A percentile compares a stretch with the other conserved stretches of the same genome.
Conservation (phyloP, 1,140 invertebrate species). For the Cepaea nemoralis region DNA sequence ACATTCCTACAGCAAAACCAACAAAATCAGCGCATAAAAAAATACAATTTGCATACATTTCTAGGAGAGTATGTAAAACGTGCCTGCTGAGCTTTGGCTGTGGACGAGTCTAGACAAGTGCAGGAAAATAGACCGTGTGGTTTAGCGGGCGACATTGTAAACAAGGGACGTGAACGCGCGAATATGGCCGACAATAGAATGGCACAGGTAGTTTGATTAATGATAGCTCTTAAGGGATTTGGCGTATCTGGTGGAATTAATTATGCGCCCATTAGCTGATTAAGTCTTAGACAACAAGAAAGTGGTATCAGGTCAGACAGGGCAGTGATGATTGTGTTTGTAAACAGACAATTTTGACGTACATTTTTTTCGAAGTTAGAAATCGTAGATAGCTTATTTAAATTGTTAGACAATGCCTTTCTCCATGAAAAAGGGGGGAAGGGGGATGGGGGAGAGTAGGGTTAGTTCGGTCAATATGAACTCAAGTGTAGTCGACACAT, state of each 20-base stretch:
- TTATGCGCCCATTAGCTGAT: neutral
- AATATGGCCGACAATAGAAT: neutral
- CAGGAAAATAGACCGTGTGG: neutral
- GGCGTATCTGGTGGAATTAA: neutral
- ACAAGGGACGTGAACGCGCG: neutral
- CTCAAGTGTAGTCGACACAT: too few relatives aligned
- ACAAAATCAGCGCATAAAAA: neutral
- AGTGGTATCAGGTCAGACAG: neutral
- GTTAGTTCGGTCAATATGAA: too few relatives aligned
- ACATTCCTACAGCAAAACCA: neutral
- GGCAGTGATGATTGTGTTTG: neutral
- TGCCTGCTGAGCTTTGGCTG: neutral
- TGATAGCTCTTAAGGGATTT: neutral
- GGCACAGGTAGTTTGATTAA: constrained; percentile 1
- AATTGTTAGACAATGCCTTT: too few relatives aligned
- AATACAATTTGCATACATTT: neutral
- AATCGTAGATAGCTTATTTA: too few relatives aligned
- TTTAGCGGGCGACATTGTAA: neutral
- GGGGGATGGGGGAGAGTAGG: too few relatives aligned
- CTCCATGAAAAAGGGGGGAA: too few relatives aligned
- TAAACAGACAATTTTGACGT: neutral
- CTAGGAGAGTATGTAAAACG: neutral
- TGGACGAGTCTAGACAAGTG: neutral
- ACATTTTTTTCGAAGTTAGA: too few relatives aligned
- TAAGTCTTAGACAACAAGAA: neutral